Percentiles rank a stretch among this genome's conserved stretches.
Evolutionary conservation across 2,888 invertebrate genomes (phyloP).

Genomic region (Tribolium freemani): DNA sequence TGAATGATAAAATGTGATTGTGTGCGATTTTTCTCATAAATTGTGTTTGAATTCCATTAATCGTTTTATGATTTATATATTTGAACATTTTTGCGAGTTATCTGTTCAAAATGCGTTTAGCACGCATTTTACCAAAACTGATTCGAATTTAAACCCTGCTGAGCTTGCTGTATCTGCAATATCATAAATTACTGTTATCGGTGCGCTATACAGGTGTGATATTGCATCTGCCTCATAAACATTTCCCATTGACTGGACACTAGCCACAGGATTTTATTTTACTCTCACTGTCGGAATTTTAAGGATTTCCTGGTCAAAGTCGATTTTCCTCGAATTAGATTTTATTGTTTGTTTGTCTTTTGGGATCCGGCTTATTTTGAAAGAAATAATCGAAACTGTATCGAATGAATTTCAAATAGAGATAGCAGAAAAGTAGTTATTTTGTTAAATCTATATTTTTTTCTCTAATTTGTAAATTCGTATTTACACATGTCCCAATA

Average conservation of each 20-base stretch:
- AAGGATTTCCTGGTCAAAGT: not conserved
- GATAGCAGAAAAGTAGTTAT: conserved; percentile 5
- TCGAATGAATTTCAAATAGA: conserved; percentile 6
- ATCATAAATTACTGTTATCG: conserved; percentile 45
- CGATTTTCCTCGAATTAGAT: conserved; percentile 3
- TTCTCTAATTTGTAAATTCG: conserved; percentile 22
- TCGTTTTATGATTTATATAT: conserved; percentile 36
- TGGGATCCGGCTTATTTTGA: not conserved
- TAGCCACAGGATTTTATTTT: conserved; percentile 31
- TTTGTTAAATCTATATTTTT: conserved; percentile 13
- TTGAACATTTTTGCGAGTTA: conserved; percentile 38
- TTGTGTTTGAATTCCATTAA: conserved; percentile 36
- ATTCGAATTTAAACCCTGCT: conserved; percentile 41
- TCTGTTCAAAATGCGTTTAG: conserved; percentile 38
- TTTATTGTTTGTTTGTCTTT: conserved; percentile 13
- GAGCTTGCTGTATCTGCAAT: conserved; percentile 44
- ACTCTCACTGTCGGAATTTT: conserved; percentile 1
- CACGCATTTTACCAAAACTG: conserved; percentile 36
- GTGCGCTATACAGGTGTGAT: conserved; percentile 44
- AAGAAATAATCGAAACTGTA: not conserved
- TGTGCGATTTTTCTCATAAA: conserved; percentile 32
- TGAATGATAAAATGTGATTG: conserved; percentile 24
- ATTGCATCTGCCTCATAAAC: conserved; percentile 46
- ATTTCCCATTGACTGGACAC: conserved; percentile 41
- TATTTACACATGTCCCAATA: conserved; percentile 37